Percentiles rank a stretch among this genome's conserved stretches.
These are phyloP conservation scores for Onchidella celtica DNA, from an alignment of 2,888 invertebrate genomes.

Conservation along the genomic window DNA sequence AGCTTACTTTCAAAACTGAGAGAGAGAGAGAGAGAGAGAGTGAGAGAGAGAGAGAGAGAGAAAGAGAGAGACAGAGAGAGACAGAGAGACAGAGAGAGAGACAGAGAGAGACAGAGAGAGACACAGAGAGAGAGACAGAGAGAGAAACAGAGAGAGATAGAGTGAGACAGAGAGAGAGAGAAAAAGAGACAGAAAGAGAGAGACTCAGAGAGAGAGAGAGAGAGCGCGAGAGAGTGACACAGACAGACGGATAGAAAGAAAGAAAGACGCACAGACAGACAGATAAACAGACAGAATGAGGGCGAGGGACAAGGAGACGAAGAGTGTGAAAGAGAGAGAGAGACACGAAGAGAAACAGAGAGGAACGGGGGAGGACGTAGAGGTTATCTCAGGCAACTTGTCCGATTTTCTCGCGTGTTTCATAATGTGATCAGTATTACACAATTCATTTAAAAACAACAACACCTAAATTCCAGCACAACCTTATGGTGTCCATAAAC, in stretches of 20 bases:
- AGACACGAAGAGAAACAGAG: too few species aligned
- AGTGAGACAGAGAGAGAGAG: background rate
- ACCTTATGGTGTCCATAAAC: too few species aligned
- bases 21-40: slow-evolving; percentile 18
- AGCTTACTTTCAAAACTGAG: too few species aligned
- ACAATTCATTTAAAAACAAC: too few species aligned
- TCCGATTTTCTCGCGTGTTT: too few species aligned
- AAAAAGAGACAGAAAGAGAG: slow-evolving; percentile 22
- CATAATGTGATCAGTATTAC: too few species aligned
- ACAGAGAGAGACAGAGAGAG: background rate
- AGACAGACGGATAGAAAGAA: background rate
- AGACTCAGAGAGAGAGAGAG: background rate
- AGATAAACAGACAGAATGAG: slow-evolving; percentile 2
- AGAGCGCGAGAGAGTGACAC: background rate
- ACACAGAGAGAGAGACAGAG: background rate
- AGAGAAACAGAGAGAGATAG: slow-evolving; percentile 12
- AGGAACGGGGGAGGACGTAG: too few species aligned
- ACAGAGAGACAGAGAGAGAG: background rate
- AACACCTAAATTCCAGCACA: too few species aligned
- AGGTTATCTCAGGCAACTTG: too few species aligned
- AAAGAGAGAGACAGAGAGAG: background rate
- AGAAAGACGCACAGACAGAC: slow-evolving; percentile 4
- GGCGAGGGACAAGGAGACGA: too few species aligned
- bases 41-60: slow-evolving; percentile 7
- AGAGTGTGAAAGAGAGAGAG: too few species aligned